These are phyloP conservation scores for Ginglymostoma cirratum DNA, from an alignment of 2,113 vertebrate genomes.

Conservation along the genomic window DNA sequence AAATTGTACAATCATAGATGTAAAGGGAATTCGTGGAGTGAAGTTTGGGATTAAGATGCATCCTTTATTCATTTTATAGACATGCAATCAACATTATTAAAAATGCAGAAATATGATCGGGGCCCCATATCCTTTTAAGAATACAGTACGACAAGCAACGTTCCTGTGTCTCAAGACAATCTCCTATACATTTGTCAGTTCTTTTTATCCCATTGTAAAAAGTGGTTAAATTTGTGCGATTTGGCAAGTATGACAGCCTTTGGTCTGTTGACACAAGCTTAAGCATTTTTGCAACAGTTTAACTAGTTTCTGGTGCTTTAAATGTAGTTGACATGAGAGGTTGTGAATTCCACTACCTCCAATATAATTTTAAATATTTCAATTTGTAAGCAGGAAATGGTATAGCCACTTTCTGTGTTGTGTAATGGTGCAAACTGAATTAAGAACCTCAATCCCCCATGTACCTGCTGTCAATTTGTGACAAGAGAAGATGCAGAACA, in stretches of 20 bases:
- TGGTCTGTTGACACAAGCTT: neutral
- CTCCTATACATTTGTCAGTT: neutral
- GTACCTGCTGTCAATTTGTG: neutral
- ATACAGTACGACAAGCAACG: neutral
- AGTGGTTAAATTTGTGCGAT: neutral
- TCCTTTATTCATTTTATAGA: neutral
- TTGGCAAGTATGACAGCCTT: neutral
- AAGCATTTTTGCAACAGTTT: neutral
- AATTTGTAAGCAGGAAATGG: neutral
- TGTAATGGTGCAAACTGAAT: neutral
- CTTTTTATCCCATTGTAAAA: neutral
- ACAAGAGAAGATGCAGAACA: neutral
- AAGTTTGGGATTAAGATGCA: neutral
- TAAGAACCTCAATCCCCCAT: neutral
- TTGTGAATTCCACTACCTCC: neutral
- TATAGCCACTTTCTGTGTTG: neutral
- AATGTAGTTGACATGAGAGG: neutral
- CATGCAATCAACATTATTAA: neutral
- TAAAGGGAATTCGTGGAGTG: neutral
- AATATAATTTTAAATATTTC: neutral
- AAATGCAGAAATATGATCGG: neutral
- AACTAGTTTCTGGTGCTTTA: neutral
- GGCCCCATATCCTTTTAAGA: neutral
- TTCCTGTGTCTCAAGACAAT: neutral
- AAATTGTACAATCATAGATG: neutral